These are phyloP conservation scores for Rhopalosiphum maidis DNA, from an alignment of 1,140 invertebrate species.

Conservation along the genomic window DNA sequence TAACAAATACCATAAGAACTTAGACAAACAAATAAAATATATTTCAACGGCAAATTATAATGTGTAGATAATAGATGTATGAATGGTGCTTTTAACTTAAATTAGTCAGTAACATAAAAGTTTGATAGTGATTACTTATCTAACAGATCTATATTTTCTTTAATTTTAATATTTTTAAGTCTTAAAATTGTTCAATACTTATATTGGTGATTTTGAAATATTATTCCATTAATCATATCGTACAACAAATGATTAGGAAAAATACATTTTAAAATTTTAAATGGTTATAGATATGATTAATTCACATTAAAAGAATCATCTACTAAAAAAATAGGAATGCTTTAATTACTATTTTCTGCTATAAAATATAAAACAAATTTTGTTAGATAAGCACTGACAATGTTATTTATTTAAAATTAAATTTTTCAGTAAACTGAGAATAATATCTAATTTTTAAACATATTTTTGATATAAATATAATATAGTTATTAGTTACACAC, in stretches of 20 bases:
- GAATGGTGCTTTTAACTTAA: not conserved
- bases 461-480: not conserved
- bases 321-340: not conserved
- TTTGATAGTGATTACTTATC: not conserved
- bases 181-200: not conserved
- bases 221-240: not conserved
- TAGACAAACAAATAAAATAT: not conserved
- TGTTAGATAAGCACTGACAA: not conserved
- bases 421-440: not conserved
- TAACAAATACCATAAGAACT: not conserved
- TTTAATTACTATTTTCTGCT: not conserved
- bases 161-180: no score
- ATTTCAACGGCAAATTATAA: not conserved
- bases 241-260: not conserved
- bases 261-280: not conserved
- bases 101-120: not conserved
- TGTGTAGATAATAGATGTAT: not conserved
- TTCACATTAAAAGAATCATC: no score
- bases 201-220: not conserved
- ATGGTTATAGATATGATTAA: not conserved
- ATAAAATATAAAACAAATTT: not conserved
- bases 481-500: not conserved
- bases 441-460: not conserved
- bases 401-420: not conserved
- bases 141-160: no score